Evolutionary conservation across 2,113 vertebrate species (phyloP).

Genomic region (Fukomys damarensis): DNA sequence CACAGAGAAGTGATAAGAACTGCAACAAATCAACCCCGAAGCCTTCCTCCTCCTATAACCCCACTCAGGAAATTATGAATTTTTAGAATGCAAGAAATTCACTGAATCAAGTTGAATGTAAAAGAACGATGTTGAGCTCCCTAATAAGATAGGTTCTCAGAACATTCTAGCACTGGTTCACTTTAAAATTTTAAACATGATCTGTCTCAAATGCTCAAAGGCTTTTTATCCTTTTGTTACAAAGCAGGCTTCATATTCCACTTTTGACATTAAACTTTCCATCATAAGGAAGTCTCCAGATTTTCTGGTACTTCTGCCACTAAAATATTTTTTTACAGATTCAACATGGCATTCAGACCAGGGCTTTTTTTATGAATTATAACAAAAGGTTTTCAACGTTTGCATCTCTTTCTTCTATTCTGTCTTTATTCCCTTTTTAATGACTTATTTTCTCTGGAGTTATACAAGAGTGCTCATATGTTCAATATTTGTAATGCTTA

Average conservation of each 20-base stretch:
- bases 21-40: constrained; percentile 13
- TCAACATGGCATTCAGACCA: background rate
- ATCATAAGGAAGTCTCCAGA: background rate
- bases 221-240: background rate
- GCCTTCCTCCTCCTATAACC: background rate
- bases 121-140: background rate
- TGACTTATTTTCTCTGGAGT: background rate
- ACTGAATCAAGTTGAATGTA: background rate
- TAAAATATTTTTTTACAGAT: background rate
- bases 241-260: background rate
- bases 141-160: background rate
- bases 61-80: background rate
- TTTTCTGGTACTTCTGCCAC: background rate
- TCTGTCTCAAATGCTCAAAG: background rate
- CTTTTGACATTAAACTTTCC: background rate
- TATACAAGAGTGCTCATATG: background rate
- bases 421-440: background rate
- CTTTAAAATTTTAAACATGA: background rate
- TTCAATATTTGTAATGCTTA: background rate
- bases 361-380: background rate
- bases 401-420: background rate
- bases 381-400: background rate
- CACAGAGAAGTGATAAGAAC: constrained; percentile 20
- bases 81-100: constrained; percentile 29
- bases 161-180: background rate